Conservation (phyloP, 2,888 invertebrate species). For the Leptopilina syphax region DNA sequence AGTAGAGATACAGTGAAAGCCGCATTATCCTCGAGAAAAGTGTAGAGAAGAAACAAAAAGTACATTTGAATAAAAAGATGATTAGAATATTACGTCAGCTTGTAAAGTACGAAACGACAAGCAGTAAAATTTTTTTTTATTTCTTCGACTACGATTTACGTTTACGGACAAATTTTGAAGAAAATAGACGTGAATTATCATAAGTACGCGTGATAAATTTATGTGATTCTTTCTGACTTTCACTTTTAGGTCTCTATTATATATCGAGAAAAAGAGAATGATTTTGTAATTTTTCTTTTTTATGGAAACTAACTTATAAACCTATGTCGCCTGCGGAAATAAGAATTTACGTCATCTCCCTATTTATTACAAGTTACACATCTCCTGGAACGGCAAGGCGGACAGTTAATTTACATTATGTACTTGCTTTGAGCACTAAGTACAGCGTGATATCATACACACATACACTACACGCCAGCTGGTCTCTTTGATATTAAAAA, state of each 20-base stretch:
- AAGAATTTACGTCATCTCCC: constrained; percentile 21
- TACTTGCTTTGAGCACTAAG: constrained; percentile 19
- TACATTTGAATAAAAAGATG: too few relatives aligned
- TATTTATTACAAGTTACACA: constrained; percentile 34
- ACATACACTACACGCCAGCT: background rate
- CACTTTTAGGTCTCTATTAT: background rate
- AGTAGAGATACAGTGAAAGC: too few relatives aligned
- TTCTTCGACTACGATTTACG: background rate
- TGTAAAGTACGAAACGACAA: too few relatives aligned
- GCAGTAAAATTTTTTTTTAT: too few relatives aligned
- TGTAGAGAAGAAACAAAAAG: too few relatives aligned
- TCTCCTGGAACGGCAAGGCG: constrained; percentile 8
- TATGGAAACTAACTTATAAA: background rate
- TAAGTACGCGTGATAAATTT: background rate
- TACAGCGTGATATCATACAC: constrained; percentile 1
- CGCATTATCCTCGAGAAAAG: too few relatives aligned
- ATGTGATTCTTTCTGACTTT: background rate
- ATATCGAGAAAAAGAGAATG: background rate
- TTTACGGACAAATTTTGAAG: background rate
- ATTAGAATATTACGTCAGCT: too few relatives aligned
- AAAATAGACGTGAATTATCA: constrained; percentile 14
- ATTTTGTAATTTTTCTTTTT: background rate
- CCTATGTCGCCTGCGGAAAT: background rate
- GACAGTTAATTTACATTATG: constrained; percentile 35
- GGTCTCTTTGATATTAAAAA: constrained; percentile 16